Evolutionary conservation across 2,888 invertebrate genomes (phyloP).

Genomic region (Ophion obscuratus): DNA sequence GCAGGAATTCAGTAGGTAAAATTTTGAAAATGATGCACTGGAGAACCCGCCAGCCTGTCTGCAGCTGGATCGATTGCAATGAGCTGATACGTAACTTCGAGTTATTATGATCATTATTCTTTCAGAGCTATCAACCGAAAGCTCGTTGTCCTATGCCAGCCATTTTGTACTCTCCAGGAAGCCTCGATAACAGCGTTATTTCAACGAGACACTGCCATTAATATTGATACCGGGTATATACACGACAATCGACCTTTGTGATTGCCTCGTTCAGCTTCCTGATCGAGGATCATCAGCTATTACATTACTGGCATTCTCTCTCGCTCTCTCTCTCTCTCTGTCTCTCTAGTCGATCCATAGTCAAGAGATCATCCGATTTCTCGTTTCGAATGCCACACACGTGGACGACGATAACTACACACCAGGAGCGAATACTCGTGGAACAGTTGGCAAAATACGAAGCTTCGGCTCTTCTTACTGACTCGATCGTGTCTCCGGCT

Average conservation of each 20-base stretch:
- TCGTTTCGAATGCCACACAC: conserved; percentile 37
- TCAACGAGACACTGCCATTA: conserved; percentile 23
- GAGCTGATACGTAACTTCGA: no score
- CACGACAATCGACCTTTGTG: conserved; percentile 16
- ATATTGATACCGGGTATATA: conserved; percentile 26
- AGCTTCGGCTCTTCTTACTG: background rate
- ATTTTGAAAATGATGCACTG: no score
- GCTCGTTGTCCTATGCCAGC: background rate
- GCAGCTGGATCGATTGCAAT: no score
- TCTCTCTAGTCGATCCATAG: no score
- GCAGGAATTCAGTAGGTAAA: no score
- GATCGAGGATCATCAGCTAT: conserved; percentile 27
- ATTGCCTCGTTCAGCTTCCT: conserved; percentile 19
- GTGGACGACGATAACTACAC: conserved; percentile 14
- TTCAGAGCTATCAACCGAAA: background rate
- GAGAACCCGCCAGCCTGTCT: no score
- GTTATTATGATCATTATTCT: background rate
- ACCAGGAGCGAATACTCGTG: conserved; percentile 1
- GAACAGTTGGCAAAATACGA: background rate
- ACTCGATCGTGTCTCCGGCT: background rate
- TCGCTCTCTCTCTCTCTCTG: background rate
- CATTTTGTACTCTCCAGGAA: conserved; percentile 1
- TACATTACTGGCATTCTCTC: background rate
- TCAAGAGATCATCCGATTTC: conserved; percentile 23
- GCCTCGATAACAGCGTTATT: background rate